Evolutionary conservation across 2,888 invertebrate species (phyloP), one percentile per base, ranked within the genome.

Genomic region (Osmoderma eremita): DNA sequence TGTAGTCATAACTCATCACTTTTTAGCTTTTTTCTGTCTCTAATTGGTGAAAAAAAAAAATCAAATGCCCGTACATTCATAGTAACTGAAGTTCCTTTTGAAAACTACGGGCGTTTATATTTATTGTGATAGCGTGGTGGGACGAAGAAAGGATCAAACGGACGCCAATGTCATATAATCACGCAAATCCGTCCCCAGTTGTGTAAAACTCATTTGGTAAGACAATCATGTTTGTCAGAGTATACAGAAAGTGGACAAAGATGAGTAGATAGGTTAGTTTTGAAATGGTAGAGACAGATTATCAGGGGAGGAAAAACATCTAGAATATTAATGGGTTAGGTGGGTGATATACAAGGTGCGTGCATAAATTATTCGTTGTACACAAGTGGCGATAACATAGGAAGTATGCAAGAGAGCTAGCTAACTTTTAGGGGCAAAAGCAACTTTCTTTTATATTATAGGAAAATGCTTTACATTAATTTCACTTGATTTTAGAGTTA

Each of bases 171-270:
- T 36, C 36, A 36, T 30, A 30, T 10, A 61, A 61, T 61, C 58
- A 61, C 58, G 58, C 58, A 15, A 61, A 45, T 45, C 17, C 58
- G 48, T 15, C 36, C 20, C 30, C 13, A 20, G 39, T 41, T 41
- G 24, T 51, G 20, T 50, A 51, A 51, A 36, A 41, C 36, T 45
- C 48, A 45, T 63, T 63, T 63, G 42, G 63, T 51, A 63, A 63
- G 53, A 51, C 63, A 51, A 63, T 51, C 63, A 63, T 51, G 63
- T 63, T 51, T 63, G 18, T 50, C 63, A 36, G 30, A 24, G 24
- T 42, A 63, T 50, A 63, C 51, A 63, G 63, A 41, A 45, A 51
- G 51, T 53, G 42, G 63, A 63, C 63, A 53, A 53, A 53, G 63
- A 63, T 30, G 39, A 63, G 51, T 51, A 51, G 51, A 42, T 42